Evolutionary conservation across 2,113 vertebrate species (phyloP).

Genomic region (Aspidoscelis tigris): DNA sequence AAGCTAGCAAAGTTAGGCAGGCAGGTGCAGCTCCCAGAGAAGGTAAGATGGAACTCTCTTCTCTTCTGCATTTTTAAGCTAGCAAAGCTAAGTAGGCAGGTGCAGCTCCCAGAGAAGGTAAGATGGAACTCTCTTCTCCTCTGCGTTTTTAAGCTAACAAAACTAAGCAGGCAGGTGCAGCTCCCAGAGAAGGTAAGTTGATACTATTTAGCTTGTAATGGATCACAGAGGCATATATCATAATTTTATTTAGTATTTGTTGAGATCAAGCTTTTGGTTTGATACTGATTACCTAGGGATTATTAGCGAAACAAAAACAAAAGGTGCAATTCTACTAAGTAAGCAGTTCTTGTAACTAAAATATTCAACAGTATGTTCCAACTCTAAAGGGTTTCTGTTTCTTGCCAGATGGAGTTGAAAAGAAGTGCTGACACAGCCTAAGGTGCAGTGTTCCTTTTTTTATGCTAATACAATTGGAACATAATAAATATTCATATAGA

Average conservation of each 20-base stretch:
- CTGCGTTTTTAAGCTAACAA: background rate
- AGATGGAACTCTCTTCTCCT: background rate
- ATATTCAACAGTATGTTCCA: constrained; percentile 44
- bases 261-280: constrained; percentile 10
- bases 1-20: no score
- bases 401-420: constrained; percentile 31
- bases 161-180: no score
- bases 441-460: constrained; percentile 47
- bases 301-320: background rate
- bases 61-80: no score
- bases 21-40: no score
- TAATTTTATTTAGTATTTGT: constrained; percentile 14
- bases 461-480: constrained; percentile 48
- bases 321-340: constrained; percentile 30
- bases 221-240: background rate
- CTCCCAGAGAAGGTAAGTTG: background rate
- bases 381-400: constrained; percentile 40
- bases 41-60: no score
- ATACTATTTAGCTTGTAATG: constrained; percentile 13
- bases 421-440: constrained; percentile 60
- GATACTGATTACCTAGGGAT: constrained; percentile 14
- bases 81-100: no score
- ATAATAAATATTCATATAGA: constrained; percentile 70
- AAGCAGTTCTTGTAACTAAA: constrained; percentile 30
- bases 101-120: no score